phyloP scores from a whole-genome alignment of 2,797 vertebrate genomes.

The Bovichtus diacanthus region DNA sequence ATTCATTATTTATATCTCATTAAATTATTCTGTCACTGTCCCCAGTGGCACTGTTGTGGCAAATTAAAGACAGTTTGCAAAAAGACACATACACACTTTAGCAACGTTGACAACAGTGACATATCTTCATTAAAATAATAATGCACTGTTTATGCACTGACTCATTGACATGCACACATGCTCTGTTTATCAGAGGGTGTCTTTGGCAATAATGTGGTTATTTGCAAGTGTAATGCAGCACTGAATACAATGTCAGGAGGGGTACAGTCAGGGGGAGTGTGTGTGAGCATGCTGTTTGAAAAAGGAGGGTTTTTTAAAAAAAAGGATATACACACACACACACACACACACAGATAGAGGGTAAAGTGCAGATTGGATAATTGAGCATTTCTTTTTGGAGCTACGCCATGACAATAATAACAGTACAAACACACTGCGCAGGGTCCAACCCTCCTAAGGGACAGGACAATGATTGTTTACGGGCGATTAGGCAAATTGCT shows the following conservation, averaged over 20 bases:
- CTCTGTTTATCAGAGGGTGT: conserved; percentile 64
- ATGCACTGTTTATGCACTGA: conserved; percentile 61
- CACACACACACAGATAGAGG: conserved; percentile 14
- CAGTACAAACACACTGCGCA: conserved; percentile 35
- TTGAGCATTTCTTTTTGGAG: conserved; percentile 63
- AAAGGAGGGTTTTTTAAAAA: conserved; percentile 36
- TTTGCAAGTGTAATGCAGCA: conserved; percentile 75
- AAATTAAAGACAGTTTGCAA: conserved; percentile 69
- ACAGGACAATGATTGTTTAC: conserved; percentile 60
- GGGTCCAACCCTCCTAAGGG: conserved; percentile 59
- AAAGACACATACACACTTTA: conserved; percentile 40
- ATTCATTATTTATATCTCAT: conserved; percentile 70
- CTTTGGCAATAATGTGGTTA: conserved; percentile 73
- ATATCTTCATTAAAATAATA: conserved; percentile 77
- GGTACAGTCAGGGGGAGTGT: not conserved
- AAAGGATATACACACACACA: conserved; percentile 15
- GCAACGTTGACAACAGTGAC: conserved; percentile 48
- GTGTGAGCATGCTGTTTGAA: conserved; percentile 18
- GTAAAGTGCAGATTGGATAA: conserved; percentile 58
- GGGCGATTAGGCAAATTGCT: conserved; percentile 70
- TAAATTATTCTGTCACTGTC: conserved; percentile 65
- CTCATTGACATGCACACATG: conserved; percentile 61
- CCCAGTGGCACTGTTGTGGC: conserved; percentile 49
- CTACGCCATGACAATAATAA: conserved; percentile 58
- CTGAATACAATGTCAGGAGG: conserved; percentile 36